phyloP scores from a whole-genome alignment of 2,888 invertebrate species.

The Phengaris arion region DNA sequence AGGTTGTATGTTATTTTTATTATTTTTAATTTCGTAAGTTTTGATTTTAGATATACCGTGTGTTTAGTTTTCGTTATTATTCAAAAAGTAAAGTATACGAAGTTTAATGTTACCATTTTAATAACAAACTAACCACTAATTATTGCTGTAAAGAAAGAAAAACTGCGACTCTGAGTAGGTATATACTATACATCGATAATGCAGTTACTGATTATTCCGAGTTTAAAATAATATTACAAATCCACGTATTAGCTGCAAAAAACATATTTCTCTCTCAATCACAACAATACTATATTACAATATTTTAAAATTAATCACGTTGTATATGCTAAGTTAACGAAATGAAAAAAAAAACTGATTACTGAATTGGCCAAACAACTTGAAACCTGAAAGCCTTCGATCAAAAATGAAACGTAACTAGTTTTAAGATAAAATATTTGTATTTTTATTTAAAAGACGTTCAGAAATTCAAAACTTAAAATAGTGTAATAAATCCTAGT shows the following conservation, averaged over 20 bases:
- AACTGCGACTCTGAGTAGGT: too few species aligned
- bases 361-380: not conserved
- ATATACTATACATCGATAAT: too few species aligned
- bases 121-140: too few species aligned
- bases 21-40: not conserved
- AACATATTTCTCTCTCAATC: not conserved
- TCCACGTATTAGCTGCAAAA: not conserved
- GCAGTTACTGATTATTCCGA: not conserved
- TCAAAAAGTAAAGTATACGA: not conserved
- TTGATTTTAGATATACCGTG: not conserved
- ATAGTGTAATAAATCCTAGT: not conserved
- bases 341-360: not conserved
- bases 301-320: not conserved
- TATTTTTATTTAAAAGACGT: not conserved
- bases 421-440: not conserved
- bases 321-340: not conserved
- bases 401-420: not conserved
- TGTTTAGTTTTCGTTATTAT: not conserved
- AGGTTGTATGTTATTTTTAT: not conserved
- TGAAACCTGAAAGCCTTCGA: slow-evolving; percentile 7
- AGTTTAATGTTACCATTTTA: too few species aligned
- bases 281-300: not conserved
- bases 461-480: not conserved
- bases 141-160: too few species aligned
- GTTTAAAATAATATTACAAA: not conserved